Base-by-base conservation (phyloP, 2,797 vertebrate genomes). In the Gorsachius magnificus region DNA sequence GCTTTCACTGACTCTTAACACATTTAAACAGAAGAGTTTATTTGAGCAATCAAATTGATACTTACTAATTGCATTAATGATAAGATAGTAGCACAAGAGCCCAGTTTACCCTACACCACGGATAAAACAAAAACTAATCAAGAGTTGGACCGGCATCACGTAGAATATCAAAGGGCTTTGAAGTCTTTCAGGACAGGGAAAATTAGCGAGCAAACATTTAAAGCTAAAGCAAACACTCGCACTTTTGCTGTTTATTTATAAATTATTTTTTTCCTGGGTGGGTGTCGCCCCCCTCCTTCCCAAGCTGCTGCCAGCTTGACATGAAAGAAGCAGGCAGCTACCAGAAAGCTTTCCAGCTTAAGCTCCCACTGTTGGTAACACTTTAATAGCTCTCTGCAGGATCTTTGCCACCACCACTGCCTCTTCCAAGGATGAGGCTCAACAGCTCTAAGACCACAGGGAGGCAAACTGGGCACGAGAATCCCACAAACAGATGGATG, bases 401-500 rank as follows among this genome's bases (percentile, higher is more conserved):
- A 97, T 97, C 92, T 92, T 86, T 97, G 94, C 96, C 94, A 96
- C 94, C 87, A 94, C 89, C 43, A 53, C 85, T 66, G 90, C 66
- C 93, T 94, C 91, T 94, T 97, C 96, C 96, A 97, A 95, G 72
- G 90, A 88, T 93, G 65, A 95, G 60, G 84, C 96, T 97, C 92
- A 96, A 88, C 96, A 96, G 92, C 89, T 95, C 76, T 79, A 85
- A 91, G 90, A 92, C 96, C 94, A 88, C 54, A 91, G 96, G 92
- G 94, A 97, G 65, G 45, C 72, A 96, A 93, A 96, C 93, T 92
- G 96, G 96, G 96, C 96, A 95, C 3, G 6, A 69, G 93, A 97
- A 97, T 96, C 94, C 93, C 96, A 94, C 69, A 94, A 97, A 96
- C 96, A 97, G 96, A 97, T 97, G 96, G 96, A 94, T 10, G 31